Evolutionary conservation across 2,888 invertebrate genomes (phyloP), one percentile per base, ranked within the genome.

Genomic region (Mechanitis mazaeus): DNA sequence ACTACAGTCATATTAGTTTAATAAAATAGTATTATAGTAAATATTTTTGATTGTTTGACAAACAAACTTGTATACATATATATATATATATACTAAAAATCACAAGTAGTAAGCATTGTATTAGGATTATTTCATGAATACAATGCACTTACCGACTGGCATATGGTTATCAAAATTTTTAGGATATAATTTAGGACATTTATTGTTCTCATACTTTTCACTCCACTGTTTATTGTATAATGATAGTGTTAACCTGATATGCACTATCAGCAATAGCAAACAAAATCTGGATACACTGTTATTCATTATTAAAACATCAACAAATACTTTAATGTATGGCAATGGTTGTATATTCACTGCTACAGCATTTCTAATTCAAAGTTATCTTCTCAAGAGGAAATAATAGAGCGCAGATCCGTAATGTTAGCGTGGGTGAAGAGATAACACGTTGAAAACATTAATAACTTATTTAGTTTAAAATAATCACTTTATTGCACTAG

Each of bases 81-180:
- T 42, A 9, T 3, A 1, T 42, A 9, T 42, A 9, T 42, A 42
- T 9, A 42, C 9, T 42, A 9, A 7, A 3, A 3, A 42, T 42
- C 9, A 9, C 3, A 42, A 42, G 9, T 9, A 42, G 9, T 9
- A 42, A 42, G 42, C 42, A 9, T 3, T 42, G 7, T 42, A 9
- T 42, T 42, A 38, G 31, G 33, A 28, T 9, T 54, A 50, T 28
- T 12, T 33, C 50, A 54, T 38, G 33, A 33, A 46, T 42, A 28
- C 56, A 55, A 28, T 35, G 28, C 58, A 81, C 88, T 91, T 88
- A 82, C 92, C 92, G 59, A 85, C 84, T 66, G 92, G 92, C 58
- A 91, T 87, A 75, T 87, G 92, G 71, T 91, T 91, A 35, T 87
- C 81, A 68, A 92, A 92, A 73, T 91, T 89, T 72, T 84, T 90